A percentile compares a stretch with the other conserved stretches of the same genome.
These are phyloP conservation scores for Drosophila miranda DNA, from an alignment of 1,140 invertebrate species.

Conservation along the genomic window DNA sequence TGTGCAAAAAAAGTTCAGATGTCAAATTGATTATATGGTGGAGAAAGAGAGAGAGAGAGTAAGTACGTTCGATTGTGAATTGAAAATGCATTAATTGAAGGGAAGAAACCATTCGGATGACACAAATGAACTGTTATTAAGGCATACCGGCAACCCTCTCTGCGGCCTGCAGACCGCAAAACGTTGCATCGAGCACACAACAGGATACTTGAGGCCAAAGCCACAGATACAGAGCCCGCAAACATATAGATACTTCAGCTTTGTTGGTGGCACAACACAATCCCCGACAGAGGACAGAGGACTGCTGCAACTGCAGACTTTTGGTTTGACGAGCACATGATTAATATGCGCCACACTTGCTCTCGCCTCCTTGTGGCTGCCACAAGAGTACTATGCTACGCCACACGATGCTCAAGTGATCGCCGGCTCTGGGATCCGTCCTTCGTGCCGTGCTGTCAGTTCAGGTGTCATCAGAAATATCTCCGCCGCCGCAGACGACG, in stretches of 20 bases:
- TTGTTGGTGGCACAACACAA: conserved; percentile 64
- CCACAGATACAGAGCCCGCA: conserved; percentile 31
- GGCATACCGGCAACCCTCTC: conserved; percentile 1
- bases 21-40: conserved; percentile 60
- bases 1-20: conserved; percentile 51
- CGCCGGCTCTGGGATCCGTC: conserved; percentile 34
- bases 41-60: not conserved
- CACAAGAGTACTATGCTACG: conserved; percentile 30
- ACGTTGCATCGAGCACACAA: not conserved
- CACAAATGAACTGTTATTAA: conserved; percentile 76
- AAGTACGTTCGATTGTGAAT: conserved; percentile 14
- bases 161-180: conserved; percentile 48
- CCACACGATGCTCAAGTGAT: conserved; percentile 64
- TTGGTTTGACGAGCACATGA: conserved; percentile 71
- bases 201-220: conserved; percentile 65
- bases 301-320: conserved; percentile 8
- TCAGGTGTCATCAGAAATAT: conserved; percentile 77
- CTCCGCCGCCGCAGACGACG: conserved; percentile 28
- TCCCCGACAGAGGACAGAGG: not conserved
- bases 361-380: conserved; percentile 21
- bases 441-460: conserved; percentile 66
- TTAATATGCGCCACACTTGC: conserved; percentile 74
- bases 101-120: conserved; percentile 48
- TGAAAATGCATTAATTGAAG: conserved; percentile 46
- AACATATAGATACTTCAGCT: conserved; percentile 31